phyloP scores from a whole-genome alignment of 2,797 vertebrate genomes.

The Cyclura pinguis region DNA sequence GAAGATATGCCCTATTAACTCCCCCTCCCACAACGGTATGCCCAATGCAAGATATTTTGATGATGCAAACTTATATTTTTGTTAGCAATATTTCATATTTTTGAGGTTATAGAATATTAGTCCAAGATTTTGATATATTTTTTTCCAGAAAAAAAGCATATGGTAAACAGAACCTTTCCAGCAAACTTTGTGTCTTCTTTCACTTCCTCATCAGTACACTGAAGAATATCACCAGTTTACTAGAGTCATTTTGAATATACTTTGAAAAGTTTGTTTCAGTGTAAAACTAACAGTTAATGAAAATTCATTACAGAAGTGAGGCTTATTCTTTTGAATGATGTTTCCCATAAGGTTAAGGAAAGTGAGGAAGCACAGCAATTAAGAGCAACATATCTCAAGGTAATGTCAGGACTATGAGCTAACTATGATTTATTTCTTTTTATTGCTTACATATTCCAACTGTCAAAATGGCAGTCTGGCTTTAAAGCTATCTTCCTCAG shows the following conservation, averaged over 20 bases:
- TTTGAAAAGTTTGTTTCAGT: neutral
- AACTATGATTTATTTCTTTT: conserved; percentile 19
- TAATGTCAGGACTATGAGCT: neutral
- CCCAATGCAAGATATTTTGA: neutral
- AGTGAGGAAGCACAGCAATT: neutral
- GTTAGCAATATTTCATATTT: neutral
- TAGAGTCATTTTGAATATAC: conserved; percentile 12
- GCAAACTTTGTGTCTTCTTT: neutral
- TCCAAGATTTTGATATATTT: neutral
- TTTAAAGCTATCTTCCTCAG: conserved; percentile 34
- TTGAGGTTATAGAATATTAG: neutral
- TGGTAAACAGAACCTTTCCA: neutral
- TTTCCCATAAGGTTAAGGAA: conserved; percentile 27
- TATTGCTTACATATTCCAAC: conserved; percentile 29
- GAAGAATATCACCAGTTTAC: neutral
- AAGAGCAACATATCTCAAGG: neutral
- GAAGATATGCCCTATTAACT: neutral
- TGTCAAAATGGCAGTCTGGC: conserved; percentile 22
- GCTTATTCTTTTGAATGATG: conserved; percentile 34
- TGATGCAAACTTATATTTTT: neutral
- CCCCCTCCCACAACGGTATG: neutral
- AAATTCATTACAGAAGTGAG: conserved; percentile 26
- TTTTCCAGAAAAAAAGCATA: neutral
- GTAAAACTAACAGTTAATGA: conserved; percentile 3
- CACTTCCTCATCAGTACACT: neutral